A percentile compares a stretch with the other conserved stretches of the same genome.
These are phyloP conservation scores for Drosophila affinis DNA, from an alignment of 2,888 invertebrate genomes.

Conservation along the genomic window DNA sequence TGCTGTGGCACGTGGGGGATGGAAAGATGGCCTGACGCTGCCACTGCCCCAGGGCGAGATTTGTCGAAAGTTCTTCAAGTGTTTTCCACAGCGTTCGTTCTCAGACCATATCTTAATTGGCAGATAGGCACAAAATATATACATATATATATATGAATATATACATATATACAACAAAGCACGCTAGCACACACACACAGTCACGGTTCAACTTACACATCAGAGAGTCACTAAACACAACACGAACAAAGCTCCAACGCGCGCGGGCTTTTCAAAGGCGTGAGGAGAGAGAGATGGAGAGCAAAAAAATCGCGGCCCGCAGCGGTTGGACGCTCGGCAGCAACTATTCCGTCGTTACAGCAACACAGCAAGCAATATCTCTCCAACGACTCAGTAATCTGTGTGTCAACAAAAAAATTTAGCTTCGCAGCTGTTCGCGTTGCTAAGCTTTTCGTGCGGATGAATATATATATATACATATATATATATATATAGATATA, in stretches of 20 bases:
- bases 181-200: conserved; percentile 45
- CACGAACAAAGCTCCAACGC: conserved; percentile 38
- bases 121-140: conserved; percentile 12
- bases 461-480: neutral
- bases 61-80: conserved; percentile 1
- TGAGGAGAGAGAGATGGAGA: conserved; percentile 13
- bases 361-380: conserved; percentile 34
- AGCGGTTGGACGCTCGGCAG: conserved; percentile 58
- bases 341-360: conserved; percentile 69
- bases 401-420: conserved; percentile 61
- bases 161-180: conserved; percentile 42
- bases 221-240: conserved; percentile 24
- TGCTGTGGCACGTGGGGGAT: neutral
- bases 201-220: conserved; percentile 38
- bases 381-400: conserved; percentile 12
- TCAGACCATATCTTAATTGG: conserved; percentile 31
- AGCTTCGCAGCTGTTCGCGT: conserved; percentile 41
- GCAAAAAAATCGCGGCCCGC: conserved; percentile 49
- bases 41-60: neutral
- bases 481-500: neutral
- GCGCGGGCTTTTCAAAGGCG: conserved; percentile 34
- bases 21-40: neutral
- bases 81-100: conserved; percentile 11
- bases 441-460: conserved; percentile 34
- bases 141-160: neutral